Conservation (phyloP, 2,113 vertebrate species). For the Fregata magnificens region DNA sequence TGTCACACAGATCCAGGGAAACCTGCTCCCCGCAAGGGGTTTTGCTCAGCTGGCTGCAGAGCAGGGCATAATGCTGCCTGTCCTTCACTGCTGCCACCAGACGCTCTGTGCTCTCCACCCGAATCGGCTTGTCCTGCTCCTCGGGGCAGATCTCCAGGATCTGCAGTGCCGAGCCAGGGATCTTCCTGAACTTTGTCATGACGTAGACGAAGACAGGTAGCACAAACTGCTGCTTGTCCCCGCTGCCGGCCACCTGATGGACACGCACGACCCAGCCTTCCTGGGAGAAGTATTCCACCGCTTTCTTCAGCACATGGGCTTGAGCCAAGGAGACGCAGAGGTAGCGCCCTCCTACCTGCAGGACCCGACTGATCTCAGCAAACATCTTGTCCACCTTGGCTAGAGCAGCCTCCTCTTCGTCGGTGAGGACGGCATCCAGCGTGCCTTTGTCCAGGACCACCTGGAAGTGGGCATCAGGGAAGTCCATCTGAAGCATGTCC, state of each 20-base stretch:
- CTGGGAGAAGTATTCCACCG: conserved; percentile 84
- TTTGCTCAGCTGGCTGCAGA: conserved; percentile 84
- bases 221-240: conserved; percentile 74
- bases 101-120: conserved; percentile 70
- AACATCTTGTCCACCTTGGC: conserved; percentile 83
- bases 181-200: conserved; percentile 90
- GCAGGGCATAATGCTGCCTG: conserved; percentile 86
- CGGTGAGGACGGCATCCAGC: conserved; percentile 83
- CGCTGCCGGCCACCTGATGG: conserved; percentile 79
- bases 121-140: conserved; percentile 80
- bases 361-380: conserved; percentile 85
- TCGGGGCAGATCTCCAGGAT: conserved; percentile 90
- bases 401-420: conserved; percentile 78
- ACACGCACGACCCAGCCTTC: conserved; percentile 90
- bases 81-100: conserved; percentile 84
- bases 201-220: conserved; percentile 89
- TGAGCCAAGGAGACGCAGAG: conserved; percentile 95
- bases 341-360: conserved; percentile 89
- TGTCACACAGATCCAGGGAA: conserved; percentile 85
- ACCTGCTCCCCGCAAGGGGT: conserved; percentile 66
- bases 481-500: conserved; percentile 88
- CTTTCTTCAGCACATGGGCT: conserved; percentile 85
- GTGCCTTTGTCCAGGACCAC: conserved; percentile 94
- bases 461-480: conserved; percentile 83
- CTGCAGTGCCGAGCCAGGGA: conserved; percentile 67